Evolutionary conservation across 1,140 invertebrate genomes (phyloP).

Genomic region (Melitaea cinxia): DNA sequence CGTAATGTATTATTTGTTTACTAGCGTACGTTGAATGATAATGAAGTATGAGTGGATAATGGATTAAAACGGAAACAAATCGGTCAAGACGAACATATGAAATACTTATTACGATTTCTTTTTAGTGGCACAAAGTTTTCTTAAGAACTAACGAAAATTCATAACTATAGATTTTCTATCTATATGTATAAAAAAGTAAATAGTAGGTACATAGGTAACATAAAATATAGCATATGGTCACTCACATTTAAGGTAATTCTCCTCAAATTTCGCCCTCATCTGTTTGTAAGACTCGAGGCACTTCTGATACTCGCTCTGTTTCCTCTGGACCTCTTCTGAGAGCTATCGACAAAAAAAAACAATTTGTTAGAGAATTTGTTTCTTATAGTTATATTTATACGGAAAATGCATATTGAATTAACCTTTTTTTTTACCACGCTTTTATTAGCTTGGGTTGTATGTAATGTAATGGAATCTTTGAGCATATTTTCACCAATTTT

Average conservation of each 20-base stretch:
- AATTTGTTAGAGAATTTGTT: neutral
- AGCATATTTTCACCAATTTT: too few relatives aligned
- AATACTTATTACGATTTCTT: neutral
- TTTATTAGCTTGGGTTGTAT: too few relatives aligned
- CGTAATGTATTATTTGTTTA: constrained; percentile 28
- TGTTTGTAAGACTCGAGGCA: constrained; percentile 91
- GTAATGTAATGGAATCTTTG: too few relatives aligned
- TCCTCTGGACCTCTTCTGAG: constrained; percentile 89
- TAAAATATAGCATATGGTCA: constrained; percentile 55
- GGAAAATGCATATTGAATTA: too few relatives aligned
- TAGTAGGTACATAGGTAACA: neutral
- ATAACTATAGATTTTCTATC: too few relatives aligned
- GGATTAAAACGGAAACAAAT: constrained; percentile 10
- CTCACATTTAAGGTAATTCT: constrained; percentile 93
- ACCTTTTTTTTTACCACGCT: too few relatives aligned
- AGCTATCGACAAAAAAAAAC: constrained; percentile 82
- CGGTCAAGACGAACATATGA: neutral
- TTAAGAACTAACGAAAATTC: too few relatives aligned
- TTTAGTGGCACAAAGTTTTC: too few relatives aligned
- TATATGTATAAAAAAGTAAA: neutral
- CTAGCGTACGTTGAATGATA: constrained; percentile 22
- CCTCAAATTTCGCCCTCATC: constrained; percentile 91
- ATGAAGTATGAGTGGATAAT: constrained; percentile 24
- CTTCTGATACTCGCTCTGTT: constrained; percentile 92
- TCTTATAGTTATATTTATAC: too few relatives aligned